A percentile compares a stretch with the other conserved stretches of the same genome.
Conservation (phyloP, 2,113 vertebrate genomes). For the Nyctereutes procyonoides region DNA sequence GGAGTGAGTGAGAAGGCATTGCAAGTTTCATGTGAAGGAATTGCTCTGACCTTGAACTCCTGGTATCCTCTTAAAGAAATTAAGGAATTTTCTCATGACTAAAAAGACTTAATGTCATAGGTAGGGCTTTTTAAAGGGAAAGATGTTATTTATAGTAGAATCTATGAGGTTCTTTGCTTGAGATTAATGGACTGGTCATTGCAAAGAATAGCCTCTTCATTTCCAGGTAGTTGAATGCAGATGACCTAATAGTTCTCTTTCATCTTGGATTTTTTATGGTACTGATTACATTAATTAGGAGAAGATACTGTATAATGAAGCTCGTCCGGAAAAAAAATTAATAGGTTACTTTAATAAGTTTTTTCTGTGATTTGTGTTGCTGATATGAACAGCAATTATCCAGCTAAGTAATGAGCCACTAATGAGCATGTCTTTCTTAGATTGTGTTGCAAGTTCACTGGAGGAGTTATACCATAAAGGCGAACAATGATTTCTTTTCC, state of each 20-base stretch:
- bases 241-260: slow-evolving; percentile 73
- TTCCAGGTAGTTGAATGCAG: slow-evolving; percentile 64
- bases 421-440: slow-evolving; percentile 85
- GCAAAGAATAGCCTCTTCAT: slow-evolving; percentile 34
- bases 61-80: not conserved
- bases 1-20: not conserved
- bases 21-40: not conserved
- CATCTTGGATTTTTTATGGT: slow-evolving; percentile 79
- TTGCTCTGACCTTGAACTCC: not conserved
- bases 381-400: slow-evolving; percentile 87
- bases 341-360: slow-evolving; percentile 85
- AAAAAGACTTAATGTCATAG: not conserved
- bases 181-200: slow-evolving; percentile 70
- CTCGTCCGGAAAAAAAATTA: slow-evolving; percentile 82
- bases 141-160: slow-evolving; percentile 39
- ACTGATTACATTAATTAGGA: slow-evolving; percentile 79
- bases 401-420: slow-evolving; percentile 84
- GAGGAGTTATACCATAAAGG: slow-evolving; percentile 73
- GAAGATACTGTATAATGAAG: slow-evolving; percentile 78
- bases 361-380: slow-evolving; percentile 86
- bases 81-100: slow-evolving; percentile 17
- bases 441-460: slow-evolving; percentile 80
- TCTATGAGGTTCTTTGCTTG: slow-evolving; percentile 33
- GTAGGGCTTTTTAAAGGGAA: slow-evolving; percentile 17
- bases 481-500: slow-evolving; percentile 55